phyloP scores from a whole-genome alignment of 1,140 invertebrate species.

The Asbolus verrucosus region DNA sequence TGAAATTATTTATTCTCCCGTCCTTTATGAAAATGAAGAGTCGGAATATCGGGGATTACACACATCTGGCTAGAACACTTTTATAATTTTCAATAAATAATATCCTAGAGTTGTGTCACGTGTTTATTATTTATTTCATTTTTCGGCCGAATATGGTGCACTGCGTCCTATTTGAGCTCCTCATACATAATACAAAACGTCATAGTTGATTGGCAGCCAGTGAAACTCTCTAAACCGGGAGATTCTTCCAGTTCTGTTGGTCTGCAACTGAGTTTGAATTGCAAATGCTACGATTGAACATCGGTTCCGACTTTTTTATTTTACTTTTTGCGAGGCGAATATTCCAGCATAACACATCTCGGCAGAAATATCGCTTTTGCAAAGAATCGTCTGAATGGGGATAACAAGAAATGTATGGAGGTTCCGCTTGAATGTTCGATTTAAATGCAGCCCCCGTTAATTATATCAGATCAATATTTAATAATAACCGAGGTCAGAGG shows the following conservation, averaged over 20 bases:
- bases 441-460: neutral
- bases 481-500: no score
- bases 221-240: conserved; percentile 11
- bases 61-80: no score
- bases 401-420: neutral
- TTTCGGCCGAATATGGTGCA: no score
- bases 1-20: neutral
- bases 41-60: no score
- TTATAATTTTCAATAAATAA: no score
- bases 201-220: conserved; percentile 14
- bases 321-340: neutral
- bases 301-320: conserved; percentile 3
- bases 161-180: neutral
- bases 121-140: no score
- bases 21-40: no score
- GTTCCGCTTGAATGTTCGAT: no score
- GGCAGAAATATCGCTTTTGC: neutral
- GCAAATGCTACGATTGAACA: neutral
- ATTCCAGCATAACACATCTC: neutral
- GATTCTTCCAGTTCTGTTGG: conserved; percentile 24
- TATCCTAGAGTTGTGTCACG: no score
- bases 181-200: conserved; percentile 18
- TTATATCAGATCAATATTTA: neutral
- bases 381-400: no score
- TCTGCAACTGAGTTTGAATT: conserved; percentile 4